Conservation (phyloP, 2,888 invertebrate species). For the Spilarctia lutea region DNA sequence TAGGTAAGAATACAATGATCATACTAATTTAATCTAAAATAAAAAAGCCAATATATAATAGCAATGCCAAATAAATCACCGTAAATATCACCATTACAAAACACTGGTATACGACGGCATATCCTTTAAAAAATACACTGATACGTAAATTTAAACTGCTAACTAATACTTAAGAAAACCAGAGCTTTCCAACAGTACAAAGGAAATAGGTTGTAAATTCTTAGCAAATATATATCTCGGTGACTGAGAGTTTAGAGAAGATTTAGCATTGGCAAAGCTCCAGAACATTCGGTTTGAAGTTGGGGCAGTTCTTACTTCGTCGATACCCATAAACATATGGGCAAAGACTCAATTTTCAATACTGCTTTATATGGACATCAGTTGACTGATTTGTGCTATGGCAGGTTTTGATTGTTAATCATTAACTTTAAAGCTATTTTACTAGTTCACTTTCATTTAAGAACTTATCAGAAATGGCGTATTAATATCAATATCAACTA, state of each 20-base stretch:
- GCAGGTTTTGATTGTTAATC: background rate
- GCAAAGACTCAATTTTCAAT: background rate
- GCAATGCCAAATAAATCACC: background rate
- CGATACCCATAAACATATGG: slow-evolving; percentile 4
- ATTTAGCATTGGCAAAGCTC: slow-evolving; percentile 45
- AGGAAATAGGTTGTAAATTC: slow-evolving; percentile 18
- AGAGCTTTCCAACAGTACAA: background rate
- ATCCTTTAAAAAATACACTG: background rate
- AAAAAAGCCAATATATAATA: background rate
- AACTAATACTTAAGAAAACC: background rate
- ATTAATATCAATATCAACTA: too few species aligned
- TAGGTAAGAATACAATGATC: too few species aligned
- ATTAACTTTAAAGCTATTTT: background rate
- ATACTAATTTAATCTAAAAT: background rate
- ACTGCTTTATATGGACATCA: background rate
- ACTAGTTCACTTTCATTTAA: background rate
- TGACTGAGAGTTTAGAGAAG: slow-evolving; percentile 26
- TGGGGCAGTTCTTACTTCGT: slow-evolving; percentile 10
- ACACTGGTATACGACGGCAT: background rate
- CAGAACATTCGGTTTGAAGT: slow-evolving; percentile 30
- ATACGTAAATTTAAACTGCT: background rate
- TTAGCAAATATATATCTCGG: slow-evolving; percentile 16
- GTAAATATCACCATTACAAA: background rate
- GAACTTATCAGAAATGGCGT: too few species aligned
- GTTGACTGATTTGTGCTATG: background rate